Percentiles rank a stretch among this genome's conserved stretches.
Evolutionary conservation across 2,888 invertebrate genomes (phyloP).

Genomic region (Branchellion lobata): DNA sequence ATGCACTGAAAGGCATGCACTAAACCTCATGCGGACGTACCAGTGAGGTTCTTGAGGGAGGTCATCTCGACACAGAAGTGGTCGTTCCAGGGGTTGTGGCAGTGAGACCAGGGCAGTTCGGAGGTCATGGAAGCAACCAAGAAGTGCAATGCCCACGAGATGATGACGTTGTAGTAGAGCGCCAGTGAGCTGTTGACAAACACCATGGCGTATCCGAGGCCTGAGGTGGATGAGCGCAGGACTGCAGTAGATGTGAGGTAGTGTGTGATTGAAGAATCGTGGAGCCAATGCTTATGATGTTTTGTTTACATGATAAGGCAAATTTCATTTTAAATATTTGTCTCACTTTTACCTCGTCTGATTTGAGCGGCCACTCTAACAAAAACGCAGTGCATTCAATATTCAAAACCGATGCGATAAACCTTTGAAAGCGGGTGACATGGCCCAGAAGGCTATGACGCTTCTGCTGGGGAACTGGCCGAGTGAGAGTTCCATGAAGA

Average conservation of each 20-base stretch:
- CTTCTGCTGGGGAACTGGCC: slow-evolving; percentile 50
- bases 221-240: no score
- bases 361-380: no score
- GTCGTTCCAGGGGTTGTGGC: slow-evolving; percentile 54
- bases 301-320: no score
- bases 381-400: no score
- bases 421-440: slow-evolving; percentile 49
- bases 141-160: slow-evolving; percentile 60
- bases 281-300: no score
- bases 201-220: slow-evolving; percentile 61
- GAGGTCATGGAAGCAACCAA: slow-evolving; percentile 59
- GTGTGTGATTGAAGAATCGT: no score
- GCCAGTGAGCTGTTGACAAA: slow-evolving; percentile 58
- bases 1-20: no score
- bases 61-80: slow-evolving; percentile 30
- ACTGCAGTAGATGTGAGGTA: no score
- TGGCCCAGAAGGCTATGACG: slow-evolving; percentile 45
- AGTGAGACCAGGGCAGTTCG: slow-evolving; percentile 59
- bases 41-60: neutral
- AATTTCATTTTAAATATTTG: no score
- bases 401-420: no score
- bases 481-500: slow-evolving; percentile 46
- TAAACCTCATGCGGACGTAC: neutral
- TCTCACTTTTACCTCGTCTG: no score
- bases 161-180: slow-evolving; percentile 62